A percentile compares a stretch with the other conserved stretches of the same genome.
phyloP scores from a whole-genome alignment of 1,140 invertebrate species.

The Maconellicoccus hirsutus region DNA sequence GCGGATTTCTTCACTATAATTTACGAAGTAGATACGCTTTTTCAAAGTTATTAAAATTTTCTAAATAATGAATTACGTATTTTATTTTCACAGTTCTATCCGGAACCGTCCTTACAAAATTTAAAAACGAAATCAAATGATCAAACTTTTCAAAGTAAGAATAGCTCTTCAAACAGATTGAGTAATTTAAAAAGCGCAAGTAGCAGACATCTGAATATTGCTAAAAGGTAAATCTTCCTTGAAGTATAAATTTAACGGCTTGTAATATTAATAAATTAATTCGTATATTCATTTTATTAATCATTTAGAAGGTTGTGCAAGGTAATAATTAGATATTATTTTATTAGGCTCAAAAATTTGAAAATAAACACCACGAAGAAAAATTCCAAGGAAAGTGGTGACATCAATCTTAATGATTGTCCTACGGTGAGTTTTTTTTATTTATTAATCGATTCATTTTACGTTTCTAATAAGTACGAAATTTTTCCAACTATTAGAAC shows the following conservation, averaged over 20 bases:
- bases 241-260: too few species aligned
- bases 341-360: slow-evolving; percentile 30
- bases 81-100: not conserved
- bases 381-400: slow-evolving; percentile 30
- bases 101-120: not conserved
- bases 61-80: too few species aligned
- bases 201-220: slow-evolving; percentile 1
- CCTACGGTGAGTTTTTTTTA: too few species aligned
- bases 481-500: slow-evolving; percentile 34
- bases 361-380: slow-evolving; percentile 32
- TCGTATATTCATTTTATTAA: too few species aligned
- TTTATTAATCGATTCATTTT: too few species aligned
- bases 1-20: too few species aligned
- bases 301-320: too few species aligned
- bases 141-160: not conserved
- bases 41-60: too few species aligned
- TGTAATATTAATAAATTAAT: too few species aligned
- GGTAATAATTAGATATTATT: slow-evolving; percentile 22
- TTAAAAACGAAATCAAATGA: not conserved
- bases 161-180: not conserved
- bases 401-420: slow-evolving; percentile 24
- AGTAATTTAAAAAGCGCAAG: not conserved
- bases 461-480: too few species aligned
- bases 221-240: not conserved
- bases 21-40: too few species aligned